phyloP scores from a whole-genome alignment of 2,797 vertebrate genomes.

The Arctocebus calabarensis region DNA sequence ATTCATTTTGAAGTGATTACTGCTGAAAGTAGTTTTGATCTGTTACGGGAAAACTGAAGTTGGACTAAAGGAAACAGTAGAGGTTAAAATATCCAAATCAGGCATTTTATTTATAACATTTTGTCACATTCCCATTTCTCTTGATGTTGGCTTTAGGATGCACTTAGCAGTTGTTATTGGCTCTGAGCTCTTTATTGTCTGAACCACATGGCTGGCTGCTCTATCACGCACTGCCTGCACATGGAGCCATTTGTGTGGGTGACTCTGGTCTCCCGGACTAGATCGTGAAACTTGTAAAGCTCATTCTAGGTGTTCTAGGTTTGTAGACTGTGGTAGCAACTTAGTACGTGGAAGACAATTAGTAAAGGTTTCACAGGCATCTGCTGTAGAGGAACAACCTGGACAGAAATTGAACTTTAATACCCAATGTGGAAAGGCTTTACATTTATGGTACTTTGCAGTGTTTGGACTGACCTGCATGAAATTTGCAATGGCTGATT shows the following conservation, averaged over 20 bases:
- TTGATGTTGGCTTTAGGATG: constrained; percentile 45
- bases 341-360: background rate
- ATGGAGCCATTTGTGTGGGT: background rate
- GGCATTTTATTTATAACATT: constrained; percentile 65
- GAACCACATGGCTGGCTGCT: constrained; percentile 24
- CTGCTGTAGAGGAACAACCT: constrained; percentile 16
- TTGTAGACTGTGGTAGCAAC: constrained; percentile 13
- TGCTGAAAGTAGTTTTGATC: constrained; percentile 66
- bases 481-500: constrained; percentile 77
- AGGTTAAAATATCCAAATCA: constrained; percentile 72
- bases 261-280: constrained; percentile 13
- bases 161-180: constrained; percentile 67
- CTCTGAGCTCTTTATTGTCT: constrained; percentile 59
- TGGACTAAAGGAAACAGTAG: constrained; percentile 69
- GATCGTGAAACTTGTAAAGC: background rate
- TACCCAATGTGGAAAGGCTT: constrained; percentile 46
- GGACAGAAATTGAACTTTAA: constrained; percentile 73
- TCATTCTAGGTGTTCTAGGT: constrained; percentile 4
- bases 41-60: constrained; percentile 61
- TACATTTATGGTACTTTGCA: constrained; percentile 53
- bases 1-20: constrained; percentile 61
- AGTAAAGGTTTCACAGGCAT: constrained; percentile 16
- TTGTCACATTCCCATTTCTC: constrained; percentile 73
- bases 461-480: constrained; percentile 72
- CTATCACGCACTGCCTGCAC: background rate